Conservation (phyloP, 2,113 vertebrate genomes). For the Sardina pilchardus region DNA sequence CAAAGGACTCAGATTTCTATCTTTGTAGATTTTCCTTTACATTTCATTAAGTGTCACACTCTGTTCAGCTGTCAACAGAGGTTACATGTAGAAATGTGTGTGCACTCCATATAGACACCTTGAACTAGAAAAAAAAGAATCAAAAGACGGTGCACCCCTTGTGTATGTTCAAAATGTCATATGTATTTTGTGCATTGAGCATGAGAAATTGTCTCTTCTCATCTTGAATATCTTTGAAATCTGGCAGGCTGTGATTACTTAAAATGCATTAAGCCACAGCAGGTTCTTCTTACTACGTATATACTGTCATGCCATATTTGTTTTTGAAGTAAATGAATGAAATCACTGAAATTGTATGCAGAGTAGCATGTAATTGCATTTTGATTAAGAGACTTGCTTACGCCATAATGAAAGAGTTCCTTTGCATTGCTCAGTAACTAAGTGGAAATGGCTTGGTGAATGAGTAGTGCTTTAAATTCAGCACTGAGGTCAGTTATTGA, state of each 20-base stretch:
- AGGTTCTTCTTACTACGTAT: neutral
- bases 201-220: neutral
- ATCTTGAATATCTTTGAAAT: neutral
- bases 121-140: neutral
- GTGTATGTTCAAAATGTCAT: neutral
- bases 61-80: constrained; percentile 18
- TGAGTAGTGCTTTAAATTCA: neutral
- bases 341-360: neutral
- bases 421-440: neutral
- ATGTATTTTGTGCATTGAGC: neutral
- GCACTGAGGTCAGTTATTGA: neutral
- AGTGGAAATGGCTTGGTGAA: neutral
- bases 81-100: constrained; percentile 21
- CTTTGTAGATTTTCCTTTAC: neutral
- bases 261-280: neutral
- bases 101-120: neutral
- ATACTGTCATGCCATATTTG: neutral
- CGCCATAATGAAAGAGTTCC: neutral
- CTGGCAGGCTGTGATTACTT: neutral
- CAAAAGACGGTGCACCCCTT: neutral
- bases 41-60: constrained; percentile 48
- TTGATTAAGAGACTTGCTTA: neutral
- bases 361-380: neutral
- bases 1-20: constrained; percentile 34
- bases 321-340: neutral